A percentile compares a stretch with the other conserved stretches of the same genome.
Evolutionary conservation across 2,113 vertebrate genomes (phyloP).

Genomic region (Copsychus sechellarum): DNA sequence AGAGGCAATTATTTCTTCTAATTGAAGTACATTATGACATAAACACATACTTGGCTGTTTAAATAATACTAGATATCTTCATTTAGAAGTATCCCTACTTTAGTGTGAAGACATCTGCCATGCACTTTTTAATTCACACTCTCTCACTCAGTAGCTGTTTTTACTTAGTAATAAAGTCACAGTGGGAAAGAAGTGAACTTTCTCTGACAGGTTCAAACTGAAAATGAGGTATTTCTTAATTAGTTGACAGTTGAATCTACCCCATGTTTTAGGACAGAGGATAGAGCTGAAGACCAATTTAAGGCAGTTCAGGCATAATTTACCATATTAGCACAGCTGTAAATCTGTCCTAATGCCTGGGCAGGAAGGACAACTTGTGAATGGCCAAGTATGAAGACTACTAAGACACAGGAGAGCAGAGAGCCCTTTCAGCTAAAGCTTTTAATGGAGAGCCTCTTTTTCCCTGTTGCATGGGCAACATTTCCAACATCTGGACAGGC

Average conservation of each 20-base stretch:
- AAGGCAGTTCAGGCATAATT: neutral
- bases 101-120: neutral
- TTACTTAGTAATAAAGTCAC: neutral
- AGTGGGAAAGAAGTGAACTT: neutral
- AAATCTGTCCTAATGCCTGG: neutral
- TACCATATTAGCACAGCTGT: neutral
- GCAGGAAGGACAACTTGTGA: neutral
- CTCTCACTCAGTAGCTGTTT: neutral
- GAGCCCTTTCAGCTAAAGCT: neutral
- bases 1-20: neutral
- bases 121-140: neutral
- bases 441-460: neutral
- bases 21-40: neutral
- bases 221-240: constrained; percentile 3
- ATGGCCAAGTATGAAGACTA: neutral
- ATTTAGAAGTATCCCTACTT: neutral
- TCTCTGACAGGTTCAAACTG: neutral
- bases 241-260: neutral
- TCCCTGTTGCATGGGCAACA: neutral
- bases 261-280: neutral
- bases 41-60: neutral
- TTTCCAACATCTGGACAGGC: neutral
- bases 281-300: neutral
- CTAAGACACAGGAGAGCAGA: neutral
- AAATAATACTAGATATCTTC: constrained; percentile 19